Percentiles rank a stretch among this genome's conserved stretches.
These are phyloP conservation scores for Lepeophtheirus salmonis DNA, from an alignment of 1,140 invertebrate genomes.

Conservation along the genomic window DNA sequence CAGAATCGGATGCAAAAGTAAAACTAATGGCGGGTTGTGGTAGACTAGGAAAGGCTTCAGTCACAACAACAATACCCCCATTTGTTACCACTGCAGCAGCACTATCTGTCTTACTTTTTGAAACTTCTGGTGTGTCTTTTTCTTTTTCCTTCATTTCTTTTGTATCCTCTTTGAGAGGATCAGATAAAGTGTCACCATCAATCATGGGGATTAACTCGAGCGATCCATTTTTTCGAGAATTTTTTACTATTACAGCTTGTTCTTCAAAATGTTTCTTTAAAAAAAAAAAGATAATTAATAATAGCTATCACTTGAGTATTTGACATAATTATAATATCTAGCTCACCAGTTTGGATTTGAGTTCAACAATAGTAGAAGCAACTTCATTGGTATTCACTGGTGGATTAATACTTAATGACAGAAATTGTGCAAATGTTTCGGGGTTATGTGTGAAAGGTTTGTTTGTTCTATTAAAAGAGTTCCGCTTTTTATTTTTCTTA, in stretches of 20 bases:
- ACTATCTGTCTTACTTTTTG: no score
- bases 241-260: neutral
- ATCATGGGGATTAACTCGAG: no score
- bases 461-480: neutral
- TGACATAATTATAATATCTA: no score
- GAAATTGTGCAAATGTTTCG: conserved; percentile 11
- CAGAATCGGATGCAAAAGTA: neutral
- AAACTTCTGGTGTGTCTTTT: no score
- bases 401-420: neutral
- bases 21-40: neutral
- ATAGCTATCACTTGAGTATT: no score
- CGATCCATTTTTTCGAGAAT: neutral
- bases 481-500: neutral
- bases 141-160: no score
- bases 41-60: neutral
- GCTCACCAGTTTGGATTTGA: neutral
- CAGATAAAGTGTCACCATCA: neutral
- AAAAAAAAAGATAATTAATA: neutral
- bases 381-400: conserved; percentile 4
- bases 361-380: neutral
- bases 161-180: no score
- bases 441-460: conserved; percentile 7
- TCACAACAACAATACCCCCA: no score
- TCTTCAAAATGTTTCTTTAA: neutral
- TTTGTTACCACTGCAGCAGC: no score